Evolutionary conservation across 2,888 invertebrate genomes (phyloP).

Genomic region (Catocala nupta): DNA sequence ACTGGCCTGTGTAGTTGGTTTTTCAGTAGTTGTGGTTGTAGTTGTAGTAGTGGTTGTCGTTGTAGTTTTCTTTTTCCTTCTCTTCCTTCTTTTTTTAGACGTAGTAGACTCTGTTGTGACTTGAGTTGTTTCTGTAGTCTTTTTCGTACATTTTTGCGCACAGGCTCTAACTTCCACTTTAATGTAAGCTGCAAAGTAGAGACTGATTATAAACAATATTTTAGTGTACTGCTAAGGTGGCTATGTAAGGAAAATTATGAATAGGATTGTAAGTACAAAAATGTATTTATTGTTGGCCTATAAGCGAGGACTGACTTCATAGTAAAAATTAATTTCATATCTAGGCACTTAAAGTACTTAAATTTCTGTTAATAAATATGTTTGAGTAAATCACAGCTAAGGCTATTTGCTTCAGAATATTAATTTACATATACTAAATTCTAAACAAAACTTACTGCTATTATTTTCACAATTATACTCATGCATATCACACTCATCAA

Average conservation of each 20-base stretch:
- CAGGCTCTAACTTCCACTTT: constrained; percentile 33
- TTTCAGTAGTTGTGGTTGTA: constrained; percentile 11
- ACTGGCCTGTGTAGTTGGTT: constrained; percentile 21
- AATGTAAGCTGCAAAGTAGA: constrained; percentile 34
- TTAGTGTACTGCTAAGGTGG: too few relatives aligned
- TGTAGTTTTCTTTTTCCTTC: not conserved
- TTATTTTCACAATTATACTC: constrained; percentile 72
- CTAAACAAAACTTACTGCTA: constrained; percentile 52
- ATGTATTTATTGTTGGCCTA: too few relatives aligned
- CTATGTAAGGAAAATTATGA: too few relatives aligned
- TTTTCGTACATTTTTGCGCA: constrained; percentile 26
- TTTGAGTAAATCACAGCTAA: too few relatives aligned
- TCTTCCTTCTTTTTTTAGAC: not conserved
- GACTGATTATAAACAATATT: not conserved
- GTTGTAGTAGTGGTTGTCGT: constrained; percentile 4
- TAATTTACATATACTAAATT: not conserved
- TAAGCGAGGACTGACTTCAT: too few relatives aligned
- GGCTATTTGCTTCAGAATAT: too few relatives aligned
- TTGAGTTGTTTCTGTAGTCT: too few relatives aligned
- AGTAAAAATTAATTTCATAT: too few relatives aligned
- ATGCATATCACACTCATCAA: constrained; percentile 71
- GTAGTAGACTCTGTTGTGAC: not conserved
- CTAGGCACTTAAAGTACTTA: too few relatives aligned
- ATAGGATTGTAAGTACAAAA: too few relatives aligned
- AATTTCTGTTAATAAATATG: too few relatives aligned